These are phyloP conservation scores for Lepetodrilus schrolli DNA, from an alignment of 2,888 invertebrate genomes.

Conservation along the genomic window DNA sequence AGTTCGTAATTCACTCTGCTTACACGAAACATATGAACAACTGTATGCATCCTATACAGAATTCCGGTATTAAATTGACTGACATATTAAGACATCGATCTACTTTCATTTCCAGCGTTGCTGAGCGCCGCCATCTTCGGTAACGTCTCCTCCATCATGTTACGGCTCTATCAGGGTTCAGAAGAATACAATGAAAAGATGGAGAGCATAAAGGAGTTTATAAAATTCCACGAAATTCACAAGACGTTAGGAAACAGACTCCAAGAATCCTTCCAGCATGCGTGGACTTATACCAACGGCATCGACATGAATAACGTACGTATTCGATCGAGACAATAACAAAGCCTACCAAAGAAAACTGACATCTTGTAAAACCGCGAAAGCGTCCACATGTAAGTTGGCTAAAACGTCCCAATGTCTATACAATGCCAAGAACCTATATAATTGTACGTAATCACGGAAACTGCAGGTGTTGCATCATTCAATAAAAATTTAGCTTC, in stretches of 20 bases:
- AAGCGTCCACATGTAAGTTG: too few relatives aligned
- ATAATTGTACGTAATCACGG: too few relatives aligned
- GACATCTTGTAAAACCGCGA: background rate
- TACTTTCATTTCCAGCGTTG: constrained; percentile 64
- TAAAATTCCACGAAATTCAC: constrained; percentile 75
- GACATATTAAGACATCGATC: too few relatives aligned
- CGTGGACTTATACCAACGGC: constrained; percentile 75
- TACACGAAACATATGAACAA: too few relatives aligned
- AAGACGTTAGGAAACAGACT: constrained; percentile 73
- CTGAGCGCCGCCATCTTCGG: constrained; percentile 76
- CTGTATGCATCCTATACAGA: too few relatives aligned
- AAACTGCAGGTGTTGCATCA: too few relatives aligned
- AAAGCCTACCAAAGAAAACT: background rate
- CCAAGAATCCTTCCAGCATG: constrained; percentile 74
- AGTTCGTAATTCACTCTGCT: too few relatives aligned
- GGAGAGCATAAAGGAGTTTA: constrained; percentile 75
- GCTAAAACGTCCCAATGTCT: too few relatives aligned
- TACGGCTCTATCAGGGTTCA: constrained; percentile 74
- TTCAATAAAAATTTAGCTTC: too few relatives aligned
- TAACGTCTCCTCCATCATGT: constrained; percentile 76
- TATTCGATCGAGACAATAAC: too few relatives aligned
- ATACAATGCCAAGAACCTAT: too few relatives aligned
- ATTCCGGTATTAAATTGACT: too few relatives aligned
- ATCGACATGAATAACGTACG: constrained; percentile 76
- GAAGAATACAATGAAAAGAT: constrained; percentile 75